A percentile compares a stretch with the other conserved stretches of the same genome.
phyloP scores from a whole-genome alignment of 1,140 invertebrate genomes.

The Epicauta chinensis region DNA sequence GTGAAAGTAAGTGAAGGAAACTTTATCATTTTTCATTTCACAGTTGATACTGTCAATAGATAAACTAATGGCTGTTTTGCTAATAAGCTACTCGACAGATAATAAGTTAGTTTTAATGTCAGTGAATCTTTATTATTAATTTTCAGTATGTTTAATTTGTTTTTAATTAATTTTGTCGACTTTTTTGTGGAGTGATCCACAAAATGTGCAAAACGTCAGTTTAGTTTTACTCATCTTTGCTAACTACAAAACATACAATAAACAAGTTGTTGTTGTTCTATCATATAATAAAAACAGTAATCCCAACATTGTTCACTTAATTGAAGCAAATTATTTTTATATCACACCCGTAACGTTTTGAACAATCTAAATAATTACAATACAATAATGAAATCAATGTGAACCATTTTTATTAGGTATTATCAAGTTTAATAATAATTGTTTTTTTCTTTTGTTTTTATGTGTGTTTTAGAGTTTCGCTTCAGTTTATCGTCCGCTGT shows the following conservation, averaged over 20 bases:
- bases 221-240: slow-evolving; percentile 1
- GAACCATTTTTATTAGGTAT: not conserved
- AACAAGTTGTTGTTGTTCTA: too few relatives aligned
- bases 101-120: too few relatives aligned
- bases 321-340: slow-evolving; percentile 15
- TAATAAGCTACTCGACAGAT: too few relatives aligned
- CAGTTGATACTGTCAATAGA: too few relatives aligned
- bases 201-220: not conserved
- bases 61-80: too few relatives aligned
- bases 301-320: slow-evolving; percentile 11
- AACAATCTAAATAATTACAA: not conserved
- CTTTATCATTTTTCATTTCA: too few relatives aligned
- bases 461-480: slow-evolving; percentile 19
- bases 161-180: too few relatives aligned
- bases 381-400: not conserved
- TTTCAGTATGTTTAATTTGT: too few relatives aligned
- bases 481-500: slow-evolving; percentile 26
- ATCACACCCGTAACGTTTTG: slow-evolving; percentile 3
- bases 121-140: too few relatives aligned
- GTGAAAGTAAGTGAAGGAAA: too few relatives aligned
- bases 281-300: slow-evolving; percentile 5
- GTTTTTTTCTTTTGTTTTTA: not conserved
- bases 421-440: not conserved
- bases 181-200: too few relatives aligned
- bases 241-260: too few relatives aligned